Conservation (phyloP, 2,797 vertebrate genomes). For the Myotis daubentonii region DNA sequence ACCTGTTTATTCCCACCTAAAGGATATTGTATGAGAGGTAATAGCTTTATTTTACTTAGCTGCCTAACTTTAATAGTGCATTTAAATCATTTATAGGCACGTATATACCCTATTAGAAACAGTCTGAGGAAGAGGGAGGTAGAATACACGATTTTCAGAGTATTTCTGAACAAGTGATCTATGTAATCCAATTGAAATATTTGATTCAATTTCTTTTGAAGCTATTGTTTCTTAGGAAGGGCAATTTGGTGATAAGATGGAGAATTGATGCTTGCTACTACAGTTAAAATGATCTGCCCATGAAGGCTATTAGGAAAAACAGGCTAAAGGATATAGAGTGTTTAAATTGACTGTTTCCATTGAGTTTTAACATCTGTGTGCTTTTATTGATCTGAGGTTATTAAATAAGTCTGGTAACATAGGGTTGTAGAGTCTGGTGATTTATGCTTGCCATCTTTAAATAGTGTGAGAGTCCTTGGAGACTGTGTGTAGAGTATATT, state of each 20-base stretch:
- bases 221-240: conserved; percentile 12
- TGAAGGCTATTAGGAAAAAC: not conserved
- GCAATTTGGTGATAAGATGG: conserved; percentile 36
- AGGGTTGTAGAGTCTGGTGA: not conserved
- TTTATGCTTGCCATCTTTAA: conserved; percentile 20
- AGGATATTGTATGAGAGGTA: not conserved
- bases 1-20: not conserved
- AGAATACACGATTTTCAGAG: not conserved
- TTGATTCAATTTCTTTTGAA: conserved; percentile 17
- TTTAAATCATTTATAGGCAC: not conserved
- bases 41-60: not conserved
- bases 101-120: not conserved
- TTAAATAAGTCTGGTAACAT: conserved; percentile 8
- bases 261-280: not conserved
- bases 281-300: not conserved
- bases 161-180: conserved; percentile 15
- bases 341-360: conserved; percentile 19
- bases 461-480: not conserved
- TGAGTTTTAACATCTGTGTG: not conserved
- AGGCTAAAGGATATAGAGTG: not conserved
- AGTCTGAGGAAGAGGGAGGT: not conserved
- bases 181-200: not conserved
- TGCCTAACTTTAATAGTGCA: not conserved
- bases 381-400: conserved; percentile 52
- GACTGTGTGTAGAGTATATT: not conserved